Percentiles rank a stretch among this genome's conserved stretches.
Conservation (phyloP, 2,113 vertebrate genomes). For the Cairina moschata region DNA sequence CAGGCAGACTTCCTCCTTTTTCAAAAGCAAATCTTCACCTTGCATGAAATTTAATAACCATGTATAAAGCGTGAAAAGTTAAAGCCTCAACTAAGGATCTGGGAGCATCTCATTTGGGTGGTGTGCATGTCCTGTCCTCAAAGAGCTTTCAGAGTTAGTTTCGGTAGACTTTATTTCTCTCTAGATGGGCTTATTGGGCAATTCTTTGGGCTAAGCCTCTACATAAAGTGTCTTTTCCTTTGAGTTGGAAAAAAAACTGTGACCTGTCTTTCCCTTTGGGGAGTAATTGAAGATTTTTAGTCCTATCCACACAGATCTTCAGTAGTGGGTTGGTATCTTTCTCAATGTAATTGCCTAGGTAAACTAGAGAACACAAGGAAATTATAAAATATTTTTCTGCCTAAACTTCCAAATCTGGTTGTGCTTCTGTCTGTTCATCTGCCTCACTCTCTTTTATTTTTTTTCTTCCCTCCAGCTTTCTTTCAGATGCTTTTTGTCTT, state of each 20-base stretch:
- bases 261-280: neutral
- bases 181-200: neutral
- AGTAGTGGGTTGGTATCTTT: conserved; percentile 53
- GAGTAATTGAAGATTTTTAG: neutral
- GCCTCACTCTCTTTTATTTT: neutral
- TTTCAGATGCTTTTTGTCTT: neutral
- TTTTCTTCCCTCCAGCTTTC: neutral
- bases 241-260: too few relatives aligned
- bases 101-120: neutral
- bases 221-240: neutral
- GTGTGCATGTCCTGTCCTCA: neutral
- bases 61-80: neutral
- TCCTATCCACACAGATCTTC: conserved; percentile 15
- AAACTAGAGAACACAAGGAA: conserved; percentile 59
- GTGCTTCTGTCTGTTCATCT: neutral
- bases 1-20: conserved; percentile 19
- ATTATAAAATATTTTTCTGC: conserved; percentile 54
- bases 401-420: conserved; percentile 32
- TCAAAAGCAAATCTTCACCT: neutral
- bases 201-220: conserved; percentile 2
- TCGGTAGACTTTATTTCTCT: conserved; percentile 14
- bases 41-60: neutral
- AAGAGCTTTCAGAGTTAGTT: neutral
- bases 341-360: conserved; percentile 50
- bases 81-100: neutral